Conservation (phyloP, 2,888 invertebrate species). For the Agrenia bidenticulata region DNA sequence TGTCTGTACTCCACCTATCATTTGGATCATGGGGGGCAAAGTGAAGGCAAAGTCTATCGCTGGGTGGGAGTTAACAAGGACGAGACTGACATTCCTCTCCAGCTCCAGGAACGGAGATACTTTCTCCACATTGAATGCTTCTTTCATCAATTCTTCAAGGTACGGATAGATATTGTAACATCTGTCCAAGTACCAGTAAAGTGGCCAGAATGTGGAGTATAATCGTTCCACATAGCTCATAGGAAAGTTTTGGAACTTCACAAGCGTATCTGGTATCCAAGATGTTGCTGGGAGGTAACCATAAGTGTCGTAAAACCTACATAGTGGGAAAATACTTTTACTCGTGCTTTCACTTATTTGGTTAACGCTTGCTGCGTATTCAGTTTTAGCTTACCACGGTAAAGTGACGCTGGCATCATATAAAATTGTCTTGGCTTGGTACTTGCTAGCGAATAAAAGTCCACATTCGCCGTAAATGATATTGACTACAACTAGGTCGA, state of each 20-base stretch:
- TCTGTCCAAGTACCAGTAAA: slow-evolving; percentile 23
- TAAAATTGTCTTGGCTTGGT: slow-evolving; percentile 17
- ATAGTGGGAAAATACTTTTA: background rate
- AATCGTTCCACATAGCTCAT: slow-evolving; percentile 35
- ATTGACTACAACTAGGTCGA: slow-evolving; percentile 22
- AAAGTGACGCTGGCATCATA: slow-evolving; percentile 11
- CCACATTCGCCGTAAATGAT: slow-evolving; percentile 19
- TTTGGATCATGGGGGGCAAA: slow-evolving; percentile 42
- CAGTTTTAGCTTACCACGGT: background rate
- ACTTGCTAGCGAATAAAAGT: slow-evolving; percentile 16
- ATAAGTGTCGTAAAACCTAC: slow-evolving; percentile 20
- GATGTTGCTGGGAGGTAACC: slow-evolving; percentile 1
- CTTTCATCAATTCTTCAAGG: slow-evolving; percentile 17
- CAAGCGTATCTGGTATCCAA: slow-evolving; percentile 23
- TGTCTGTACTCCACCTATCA: slow-evolving; percentile 49
- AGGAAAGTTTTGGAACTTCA: slow-evolving; percentile 16
- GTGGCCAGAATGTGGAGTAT: slow-evolving; percentile 25
- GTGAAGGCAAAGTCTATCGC: slow-evolving; percentile 46
- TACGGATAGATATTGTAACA: slow-evolving; percentile 18
- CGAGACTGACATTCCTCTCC: slow-evolving; percentile 41
- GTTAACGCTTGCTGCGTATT: too few species aligned
- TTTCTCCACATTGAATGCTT: background rate
- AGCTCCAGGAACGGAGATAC: slow-evolving; percentile 33
- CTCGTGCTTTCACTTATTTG: background rate
- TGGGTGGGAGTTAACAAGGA: slow-evolving; percentile 47